These are phyloP conservation scores for Pseudonaja textilis DNA, from an alignment of 2,113 vertebrate genomes.

Conservation along the genomic window DNA sequence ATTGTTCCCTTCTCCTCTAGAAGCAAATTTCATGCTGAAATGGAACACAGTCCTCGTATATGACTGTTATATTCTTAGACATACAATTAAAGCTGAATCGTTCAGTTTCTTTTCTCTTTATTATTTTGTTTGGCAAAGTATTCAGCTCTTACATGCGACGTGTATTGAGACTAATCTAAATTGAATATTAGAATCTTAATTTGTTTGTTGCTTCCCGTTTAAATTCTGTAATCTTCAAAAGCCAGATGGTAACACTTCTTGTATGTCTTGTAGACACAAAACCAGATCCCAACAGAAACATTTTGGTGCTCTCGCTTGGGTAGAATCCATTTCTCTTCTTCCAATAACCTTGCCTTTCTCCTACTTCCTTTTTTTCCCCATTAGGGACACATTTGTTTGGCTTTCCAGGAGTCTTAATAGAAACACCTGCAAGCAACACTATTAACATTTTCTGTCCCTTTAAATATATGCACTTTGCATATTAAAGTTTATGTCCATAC, in stretches of 20 bases:
- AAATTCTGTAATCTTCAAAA: constrained; percentile 48
- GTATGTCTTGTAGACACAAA: constrained; percentile 31
- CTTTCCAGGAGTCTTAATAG: background rate
- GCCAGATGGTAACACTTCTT: constrained; percentile 47
- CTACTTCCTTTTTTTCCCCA: background rate
- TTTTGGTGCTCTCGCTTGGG: constrained; percentile 20
- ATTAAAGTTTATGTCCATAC: background rate
- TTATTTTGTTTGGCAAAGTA: background rate
- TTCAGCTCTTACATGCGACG: background rate
- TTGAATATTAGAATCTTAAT: constrained; percentile 15
- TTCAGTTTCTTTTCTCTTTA: background rate
- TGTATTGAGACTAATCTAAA: constrained; percentile 27
- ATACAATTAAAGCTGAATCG: background rate
- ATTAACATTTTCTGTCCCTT: background rate
- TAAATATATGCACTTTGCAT: background rate
- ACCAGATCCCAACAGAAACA: constrained; percentile 22
- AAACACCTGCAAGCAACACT: constrained; percentile 2
- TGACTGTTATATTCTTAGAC: background rate
- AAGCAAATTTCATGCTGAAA: background rate
- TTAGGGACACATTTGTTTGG: background rate
- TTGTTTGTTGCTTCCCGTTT: constrained; percentile 24
- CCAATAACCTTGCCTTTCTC: background rate
- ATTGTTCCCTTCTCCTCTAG: background rate
- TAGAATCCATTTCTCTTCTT: constrained; percentile 10
- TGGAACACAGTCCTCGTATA: background rate